Base-by-base conservation (phyloP, 2,113 vertebrate genomes). In the Serinus canaria region DNA sequence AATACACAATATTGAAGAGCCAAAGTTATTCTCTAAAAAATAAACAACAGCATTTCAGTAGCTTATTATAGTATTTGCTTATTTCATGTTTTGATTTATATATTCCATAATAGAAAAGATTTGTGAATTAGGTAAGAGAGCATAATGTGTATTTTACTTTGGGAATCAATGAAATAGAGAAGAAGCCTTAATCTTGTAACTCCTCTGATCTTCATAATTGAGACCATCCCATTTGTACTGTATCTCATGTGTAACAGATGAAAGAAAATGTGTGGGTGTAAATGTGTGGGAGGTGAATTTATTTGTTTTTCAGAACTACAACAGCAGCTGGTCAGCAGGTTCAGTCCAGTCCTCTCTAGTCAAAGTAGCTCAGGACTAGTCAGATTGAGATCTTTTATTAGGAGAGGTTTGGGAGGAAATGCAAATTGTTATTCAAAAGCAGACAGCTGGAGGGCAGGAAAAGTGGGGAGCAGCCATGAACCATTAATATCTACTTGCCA, bases 401-500 rank as follows among this genome's bases (percentile, higher is more conserved):
- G 33, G 53, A 94, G 67, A 49, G 5, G n/a, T 55, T 47, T 80
- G 64, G 15, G 20, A 91, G 66, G 73, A 86, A 93, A 83, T 78
- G 60, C 68, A 90, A 90, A 95, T 92, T 70, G 77, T 76, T 88
- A 78, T 77, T 90, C 50, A 79, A 83, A 95, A 73, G 13, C 35
- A 77, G 87, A 86, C 90, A 95, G 95, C 90, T 94, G 94, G 79
- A 96, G 44, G 47, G 85, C 83, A 95, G 82, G 49, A 80, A 72
- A 83, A 83, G n/a, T 41, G 64, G 35, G 59, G 24, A 94, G 27
- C 39, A 90, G 59, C 8, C 33, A 47, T 2, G 9, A 87, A 46
- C 25, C 7, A 39, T 70, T 78, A 66, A 50, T n/a, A 50, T 5
- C 31, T 44, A 73, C 58, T 90, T 43, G 55, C 79, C 47, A 52